Base-by-base conservation (phyloP, 2,888 invertebrate species). In the Nycteola revayana region DNA sequence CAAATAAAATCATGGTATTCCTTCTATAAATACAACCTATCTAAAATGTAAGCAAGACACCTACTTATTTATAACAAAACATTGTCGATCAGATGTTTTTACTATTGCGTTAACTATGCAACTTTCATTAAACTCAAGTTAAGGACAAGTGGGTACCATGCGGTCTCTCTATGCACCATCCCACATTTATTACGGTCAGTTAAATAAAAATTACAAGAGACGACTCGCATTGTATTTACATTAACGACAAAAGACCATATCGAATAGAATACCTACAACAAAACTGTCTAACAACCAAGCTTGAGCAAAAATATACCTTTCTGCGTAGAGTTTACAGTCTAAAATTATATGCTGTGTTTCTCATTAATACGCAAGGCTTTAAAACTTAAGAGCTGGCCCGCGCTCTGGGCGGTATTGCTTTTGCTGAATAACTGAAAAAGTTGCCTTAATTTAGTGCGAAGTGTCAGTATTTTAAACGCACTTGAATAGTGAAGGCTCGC, bases 391-490 rank as follows among this genome's bases (percentile, higher is more conserved):
- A 57, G 47, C 50, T 50, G 47, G 65, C 84, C 50, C 48, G 65
- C 84, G 43, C 79, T 47, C 69, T 82, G 76, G 80, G 85, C 81
- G 85, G 83, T 69, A 68, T 55, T 35, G 50, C 45, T 66, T 79
- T 75, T 72, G 75, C 58, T 76, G 75, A 80, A 75, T 66, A 63
- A 60, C 69, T 75, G 75, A 80, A 82, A 77, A 83, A 76, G 54
- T 75, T 77, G 75, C 81, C 78, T 84, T 82, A 86, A 86, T 86
- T 75, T 83, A 69, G 76, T 77, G 75, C 75, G 72, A 62, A 67
- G 50, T 40, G 49, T 56, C 70, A 66, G 69, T 75, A 75, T 77
- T 77, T 77, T 75, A 74, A 67, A 71, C 54, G 59, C 60, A 39
- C 54, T 66, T 77, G 66, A 79, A 83, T 79, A 66, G 75, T 70